phyloP scores from a whole-genome alignment of 2,888 invertebrate species.

The Rotaria magnacalcarata region DNA sequence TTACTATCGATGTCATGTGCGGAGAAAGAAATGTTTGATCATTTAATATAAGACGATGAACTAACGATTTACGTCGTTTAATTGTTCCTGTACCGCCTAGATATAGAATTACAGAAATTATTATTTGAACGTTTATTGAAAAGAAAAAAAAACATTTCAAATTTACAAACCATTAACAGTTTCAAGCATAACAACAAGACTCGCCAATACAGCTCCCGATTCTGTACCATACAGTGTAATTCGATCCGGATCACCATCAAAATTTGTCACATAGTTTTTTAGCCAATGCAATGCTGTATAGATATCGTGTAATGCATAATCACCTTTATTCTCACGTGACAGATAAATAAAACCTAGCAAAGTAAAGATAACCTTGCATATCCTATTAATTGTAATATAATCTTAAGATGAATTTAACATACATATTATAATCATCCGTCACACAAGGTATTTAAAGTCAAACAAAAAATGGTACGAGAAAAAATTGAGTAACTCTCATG shows the following conservation, averaged over 20 bases:
- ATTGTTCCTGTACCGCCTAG: conserved; percentile 18
- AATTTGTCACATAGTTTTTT: conserved; percentile 22
- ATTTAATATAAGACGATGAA: conserved; percentile 24
- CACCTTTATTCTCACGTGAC: conserved; percentile 34
- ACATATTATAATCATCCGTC: neutral
- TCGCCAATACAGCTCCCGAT: conserved; percentile 9
- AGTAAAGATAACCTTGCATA: neutral
- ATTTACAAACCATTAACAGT: conserved; percentile 18
- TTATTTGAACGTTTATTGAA: no score
- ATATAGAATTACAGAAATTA: no score
- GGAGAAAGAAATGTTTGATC: conserved; percentile 35
- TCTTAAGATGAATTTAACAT: neutral
- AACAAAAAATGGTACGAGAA: neutral
- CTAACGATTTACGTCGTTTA: conserved; percentile 22
- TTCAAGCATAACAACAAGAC: conserved; percentile 35
- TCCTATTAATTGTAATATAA: neutral
- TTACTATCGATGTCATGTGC: neutral
- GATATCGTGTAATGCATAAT: conserved; percentile 26
- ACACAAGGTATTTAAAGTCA: neutral
- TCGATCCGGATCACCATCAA: conserved; percentile 26
- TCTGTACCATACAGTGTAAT: conserved; percentile 30
- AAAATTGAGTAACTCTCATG: neutral
- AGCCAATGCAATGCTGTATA: conserved; percentile 36
- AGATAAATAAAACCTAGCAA: conserved; percentile 14
- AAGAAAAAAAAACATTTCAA: neutral